Percentiles rank a stretch among this genome's conserved stretches.
Evolutionary conservation across 2,888 invertebrate species (phyloP).

Genomic region (Rhyacophila evoluta): DNA sequence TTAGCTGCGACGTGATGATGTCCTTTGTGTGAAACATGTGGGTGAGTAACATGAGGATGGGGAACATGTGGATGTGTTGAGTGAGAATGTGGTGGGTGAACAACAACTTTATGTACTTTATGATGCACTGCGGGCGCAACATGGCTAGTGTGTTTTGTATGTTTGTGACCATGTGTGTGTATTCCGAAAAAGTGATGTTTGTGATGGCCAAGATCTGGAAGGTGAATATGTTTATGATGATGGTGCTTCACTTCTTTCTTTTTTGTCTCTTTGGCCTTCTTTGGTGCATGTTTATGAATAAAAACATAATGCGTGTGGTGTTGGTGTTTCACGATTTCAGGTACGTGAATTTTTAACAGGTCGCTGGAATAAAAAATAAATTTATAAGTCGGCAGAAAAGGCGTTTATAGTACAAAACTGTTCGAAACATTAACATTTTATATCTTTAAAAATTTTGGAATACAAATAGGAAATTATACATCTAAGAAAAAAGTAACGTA

Average conservation of each 20-base stretch:
- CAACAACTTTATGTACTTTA: constrained; percentile 59
- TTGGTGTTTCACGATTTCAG: constrained; percentile 72
- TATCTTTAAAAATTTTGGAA: too few species aligned
- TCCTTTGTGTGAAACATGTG: constrained; percentile 46
- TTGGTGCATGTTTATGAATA: constrained; percentile 65
- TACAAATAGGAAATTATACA: too few species aligned
- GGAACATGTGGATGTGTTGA: too few species aligned
- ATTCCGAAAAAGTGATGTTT: constrained; percentile 54
- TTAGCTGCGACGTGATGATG: not conserved
- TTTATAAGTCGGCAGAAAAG: not conserved
- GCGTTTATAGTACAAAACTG: too few species aligned
- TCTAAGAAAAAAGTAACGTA: too few species aligned
- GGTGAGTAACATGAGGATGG: too few species aligned
- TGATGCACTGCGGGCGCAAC: constrained; percentile 54
- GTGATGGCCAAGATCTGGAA: constrained; percentile 56
- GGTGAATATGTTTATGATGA: constrained; percentile 63
- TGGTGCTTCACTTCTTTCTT: constrained; percentile 57
- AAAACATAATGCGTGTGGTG: constrained; percentile 73
- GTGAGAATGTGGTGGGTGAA: constrained; percentile 56
- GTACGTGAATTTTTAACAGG: constrained; percentile 71
- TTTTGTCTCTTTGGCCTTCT: constrained; percentile 17
- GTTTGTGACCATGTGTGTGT: constrained; percentile 38
- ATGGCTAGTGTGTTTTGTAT: constrained; percentile 52
- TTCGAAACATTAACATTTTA: too few species aligned
- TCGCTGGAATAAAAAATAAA: constrained; percentile 62